Evolutionary conservation across 2,113 vertebrate species (phyloP).

Genomic region (Sapajus apella): DNA sequence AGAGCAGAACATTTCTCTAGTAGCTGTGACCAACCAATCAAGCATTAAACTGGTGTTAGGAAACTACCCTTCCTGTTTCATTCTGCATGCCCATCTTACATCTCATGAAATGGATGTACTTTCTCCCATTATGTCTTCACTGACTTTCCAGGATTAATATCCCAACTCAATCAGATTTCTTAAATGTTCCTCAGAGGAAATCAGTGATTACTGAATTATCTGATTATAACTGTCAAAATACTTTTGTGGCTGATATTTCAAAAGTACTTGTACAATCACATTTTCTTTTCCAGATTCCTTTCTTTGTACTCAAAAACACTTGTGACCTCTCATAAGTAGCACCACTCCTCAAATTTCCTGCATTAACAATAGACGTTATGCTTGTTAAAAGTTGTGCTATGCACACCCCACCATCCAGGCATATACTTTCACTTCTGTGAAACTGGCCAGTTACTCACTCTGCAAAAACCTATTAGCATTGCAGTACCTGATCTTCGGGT

Average conservation of each 20-base stretch:
- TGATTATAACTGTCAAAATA: conserved; percentile 29
- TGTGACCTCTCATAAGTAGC: not conserved
- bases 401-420: not conserved
- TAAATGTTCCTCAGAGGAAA: conserved; percentile 35
- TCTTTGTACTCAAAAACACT: not conserved
- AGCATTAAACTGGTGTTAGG: not conserved
- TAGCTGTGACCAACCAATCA: accelerated
- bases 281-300: not conserved
- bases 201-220: not conserved
- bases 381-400: not conserved
- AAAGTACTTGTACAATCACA: conserved; percentile 28
- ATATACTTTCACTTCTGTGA: not conserved
- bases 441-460: not conserved
- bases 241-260: not conserved
- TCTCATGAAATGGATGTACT: not conserved
- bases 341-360: not conserved
- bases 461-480: not conserved
- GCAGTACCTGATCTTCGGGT: conserved; percentile 87
- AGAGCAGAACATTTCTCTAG: not conserved
- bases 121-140: not conserved
- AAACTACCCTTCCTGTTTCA: too few relatives aligned
- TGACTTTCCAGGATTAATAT: conserved; percentile 34
- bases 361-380: not conserved
- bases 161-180: not conserved
- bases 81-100: not conserved